phyloP scores from a whole-genome alignment of 2,888 invertebrate genomes.

The Ectobius pallidus region DNA sequence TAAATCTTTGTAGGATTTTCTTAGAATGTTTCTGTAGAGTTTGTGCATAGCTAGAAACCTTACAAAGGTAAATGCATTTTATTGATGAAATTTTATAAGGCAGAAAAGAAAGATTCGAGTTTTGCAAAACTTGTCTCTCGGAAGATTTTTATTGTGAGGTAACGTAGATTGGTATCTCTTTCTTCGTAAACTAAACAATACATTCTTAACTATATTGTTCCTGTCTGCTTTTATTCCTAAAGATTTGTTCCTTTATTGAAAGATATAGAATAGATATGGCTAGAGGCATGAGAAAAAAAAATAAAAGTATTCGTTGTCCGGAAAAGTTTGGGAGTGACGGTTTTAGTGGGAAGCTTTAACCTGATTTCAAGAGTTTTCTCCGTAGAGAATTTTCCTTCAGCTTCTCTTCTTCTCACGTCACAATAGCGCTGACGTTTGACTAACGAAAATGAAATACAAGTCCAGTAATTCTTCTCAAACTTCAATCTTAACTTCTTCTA shows the following conservation, averaged over 20 bases:
- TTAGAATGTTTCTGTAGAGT: background rate
- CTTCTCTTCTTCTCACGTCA: background rate
- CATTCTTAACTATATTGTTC: background rate
- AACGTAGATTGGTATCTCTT: background rate
- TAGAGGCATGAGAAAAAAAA: background rate
- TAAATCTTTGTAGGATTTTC: background rate
- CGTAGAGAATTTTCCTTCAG: constrained; percentile 1
- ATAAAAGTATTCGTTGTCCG: constrained; percentile 1
- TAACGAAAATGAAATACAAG: constrained; percentile 4
- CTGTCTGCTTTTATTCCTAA: background rate
- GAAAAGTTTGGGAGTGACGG: constrained; percentile 4
- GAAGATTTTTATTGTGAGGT: background rate
- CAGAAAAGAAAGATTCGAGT: background rate
- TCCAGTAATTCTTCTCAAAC: background rate
- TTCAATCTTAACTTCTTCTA: too few species aligned
- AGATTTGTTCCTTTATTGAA: background rate
- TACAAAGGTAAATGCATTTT: background rate
- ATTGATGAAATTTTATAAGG: background rate
- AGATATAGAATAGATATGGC: background rate
- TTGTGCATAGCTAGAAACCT: background rate
- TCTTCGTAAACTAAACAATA: background rate
- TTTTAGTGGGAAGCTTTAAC: constrained; percentile 7
- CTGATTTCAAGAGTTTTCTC: constrained; percentile 14
- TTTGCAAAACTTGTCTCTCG: background rate
- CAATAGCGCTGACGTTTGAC: background rate